Percentiles rank a stretch among this genome's conserved stretches.
Evolutionary conservation across 2,113 vertebrate genomes (phyloP).

Genomic region (Anthoscopus minutus): DNA sequence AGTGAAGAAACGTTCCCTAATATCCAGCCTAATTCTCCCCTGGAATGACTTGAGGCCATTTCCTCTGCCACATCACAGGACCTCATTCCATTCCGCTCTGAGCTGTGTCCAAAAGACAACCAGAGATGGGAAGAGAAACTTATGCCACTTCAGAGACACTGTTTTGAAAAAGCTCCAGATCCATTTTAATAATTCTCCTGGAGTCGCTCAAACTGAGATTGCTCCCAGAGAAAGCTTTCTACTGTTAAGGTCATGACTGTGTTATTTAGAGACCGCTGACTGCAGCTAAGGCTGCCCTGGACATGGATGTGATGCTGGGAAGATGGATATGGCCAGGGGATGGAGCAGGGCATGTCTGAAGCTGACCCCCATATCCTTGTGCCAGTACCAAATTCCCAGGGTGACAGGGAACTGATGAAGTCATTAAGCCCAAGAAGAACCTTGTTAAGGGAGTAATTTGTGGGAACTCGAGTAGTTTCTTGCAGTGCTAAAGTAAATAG

Average conservation of each 20-base stretch:
- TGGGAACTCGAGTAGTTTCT: neutral
- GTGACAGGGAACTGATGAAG: neutral
- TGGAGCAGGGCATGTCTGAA: accelerated
- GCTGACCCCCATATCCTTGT: accelerated
- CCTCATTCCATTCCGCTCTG: neutral
- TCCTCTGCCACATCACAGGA: neutral
- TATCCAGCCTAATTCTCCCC: neutral
- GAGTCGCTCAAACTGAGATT: neutral
- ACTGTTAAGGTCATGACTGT: neutral
- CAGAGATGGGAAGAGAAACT: neutral
- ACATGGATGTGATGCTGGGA: neutral
- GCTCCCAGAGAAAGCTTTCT: neutral
- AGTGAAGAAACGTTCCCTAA: neutral
- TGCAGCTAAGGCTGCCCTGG: neutral
- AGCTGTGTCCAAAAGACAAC: neutral
- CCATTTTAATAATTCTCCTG: neutral
- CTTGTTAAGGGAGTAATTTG: neutral
- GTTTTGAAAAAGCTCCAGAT: neutral
- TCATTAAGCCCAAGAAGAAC: neutral
- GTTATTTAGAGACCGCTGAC: neutral
- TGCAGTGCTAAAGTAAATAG: neutral
- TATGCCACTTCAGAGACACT: neutral
- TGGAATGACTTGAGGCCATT: neutral
- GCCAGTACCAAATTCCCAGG: neutral
- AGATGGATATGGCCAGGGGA: accelerated